These are phyloP conservation scores for Phylloscopus trochiloides DNA, from an alignment of 2,113 vertebrate species.

Conservation along the genomic window DNA sequence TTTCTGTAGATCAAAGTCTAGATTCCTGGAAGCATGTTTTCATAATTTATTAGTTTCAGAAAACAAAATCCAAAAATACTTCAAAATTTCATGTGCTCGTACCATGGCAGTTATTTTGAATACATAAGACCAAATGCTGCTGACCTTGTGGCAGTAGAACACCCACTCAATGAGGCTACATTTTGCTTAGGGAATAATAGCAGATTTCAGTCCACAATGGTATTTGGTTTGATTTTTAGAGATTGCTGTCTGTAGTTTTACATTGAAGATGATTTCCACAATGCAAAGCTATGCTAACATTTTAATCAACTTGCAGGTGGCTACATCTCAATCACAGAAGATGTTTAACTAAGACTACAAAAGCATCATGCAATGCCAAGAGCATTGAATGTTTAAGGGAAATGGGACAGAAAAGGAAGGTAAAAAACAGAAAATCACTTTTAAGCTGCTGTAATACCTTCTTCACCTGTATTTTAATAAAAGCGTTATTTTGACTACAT, in stretches of 20 bases:
- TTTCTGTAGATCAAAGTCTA: not conserved
- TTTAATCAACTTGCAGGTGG: not conserved
- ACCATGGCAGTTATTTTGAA: not conserved
- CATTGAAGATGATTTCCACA: not conserved
- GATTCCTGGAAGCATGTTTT: constrained; percentile 15
- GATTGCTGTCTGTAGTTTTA: not conserved
- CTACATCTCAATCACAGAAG: not conserved
- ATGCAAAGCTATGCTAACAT: not conserved
- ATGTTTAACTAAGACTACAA: not conserved
- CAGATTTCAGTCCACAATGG: not conserved
- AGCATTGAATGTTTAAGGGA: not conserved
- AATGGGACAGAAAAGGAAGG: not conserved
- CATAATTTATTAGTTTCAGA: constrained; percentile 24
- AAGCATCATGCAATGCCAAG: not conserved
- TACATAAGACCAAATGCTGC: not conserved
- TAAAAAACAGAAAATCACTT: not conserved
- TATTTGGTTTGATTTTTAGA: not conserved
- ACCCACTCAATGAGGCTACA: not conserved
- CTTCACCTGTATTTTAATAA: not conserved
- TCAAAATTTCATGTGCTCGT: not conserved
- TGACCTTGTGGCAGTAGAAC: not conserved
- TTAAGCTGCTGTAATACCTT: not conserved
- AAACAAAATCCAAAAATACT: not conserved
- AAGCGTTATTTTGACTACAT: not conserved
- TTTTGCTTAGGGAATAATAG: not conserved